Conservation (phyloP, 1,140 invertebrate species). For the Leptopilina boulardi region DNA sequence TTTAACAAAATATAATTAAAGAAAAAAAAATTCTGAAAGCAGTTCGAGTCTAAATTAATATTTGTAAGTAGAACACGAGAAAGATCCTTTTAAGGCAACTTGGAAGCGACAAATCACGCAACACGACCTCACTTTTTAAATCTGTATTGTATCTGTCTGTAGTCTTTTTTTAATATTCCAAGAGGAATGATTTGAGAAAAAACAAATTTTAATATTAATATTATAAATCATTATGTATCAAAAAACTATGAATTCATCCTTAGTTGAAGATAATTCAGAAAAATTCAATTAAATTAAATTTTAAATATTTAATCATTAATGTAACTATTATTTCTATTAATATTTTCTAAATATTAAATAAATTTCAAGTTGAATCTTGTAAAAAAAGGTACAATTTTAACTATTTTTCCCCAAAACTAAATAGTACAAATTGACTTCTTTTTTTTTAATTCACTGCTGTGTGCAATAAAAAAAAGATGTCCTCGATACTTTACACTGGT, state of each 20-base stretch:
- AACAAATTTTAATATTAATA: background rate
- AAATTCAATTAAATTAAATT: too few species aligned
- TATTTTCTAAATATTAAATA: too few species aligned
- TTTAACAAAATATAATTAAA: background rate
- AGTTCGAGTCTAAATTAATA: slow-evolving; percentile 45
- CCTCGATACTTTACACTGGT: slow-evolving; percentile 36
- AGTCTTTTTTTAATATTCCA: background rate
- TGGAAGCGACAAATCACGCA: slow-evolving; percentile 57
- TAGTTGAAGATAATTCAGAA: too few species aligned
- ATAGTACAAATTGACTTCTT: slow-evolving; percentile 40
- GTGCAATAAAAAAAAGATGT: slow-evolving; percentile 21
- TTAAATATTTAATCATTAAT: too few species aligned
- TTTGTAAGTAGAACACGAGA: slow-evolving; percentile 61
- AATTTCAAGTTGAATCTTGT: background rate
- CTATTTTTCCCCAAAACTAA: background rate
- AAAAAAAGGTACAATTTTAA: background rate
- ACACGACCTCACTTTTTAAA: slow-evolving; percentile 1
- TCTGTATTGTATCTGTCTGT: background rate
- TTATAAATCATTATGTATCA: background rate
- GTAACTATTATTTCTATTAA: too few species aligned
- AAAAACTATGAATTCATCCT: background rate
- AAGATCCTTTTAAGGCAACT: slow-evolving; percentile 67
- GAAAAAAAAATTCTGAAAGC: background rate
- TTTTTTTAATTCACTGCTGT: slow-evolving; percentile 46
- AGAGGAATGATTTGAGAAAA: background rate